A percentile compares a stretch with the other conserved stretches of the same genome.
phyloP scores from a whole-genome alignment of 2,797 vertebrate genomes.

The Darevskia nairensis region DNA sequence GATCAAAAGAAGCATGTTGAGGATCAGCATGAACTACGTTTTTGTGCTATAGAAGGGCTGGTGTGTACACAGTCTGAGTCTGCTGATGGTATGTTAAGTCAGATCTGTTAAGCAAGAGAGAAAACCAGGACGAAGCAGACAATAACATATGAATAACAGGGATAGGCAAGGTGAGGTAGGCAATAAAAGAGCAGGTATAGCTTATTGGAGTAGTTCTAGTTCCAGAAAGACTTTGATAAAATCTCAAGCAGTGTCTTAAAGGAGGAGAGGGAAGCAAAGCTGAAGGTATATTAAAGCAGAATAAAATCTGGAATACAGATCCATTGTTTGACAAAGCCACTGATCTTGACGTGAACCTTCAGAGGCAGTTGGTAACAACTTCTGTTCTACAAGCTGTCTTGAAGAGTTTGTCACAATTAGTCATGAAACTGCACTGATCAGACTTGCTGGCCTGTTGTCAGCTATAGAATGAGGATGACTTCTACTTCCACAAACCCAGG shows the following conservation, averaged over 20 bases:
- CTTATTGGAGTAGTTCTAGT: not conserved
- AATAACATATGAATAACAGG: not conserved
- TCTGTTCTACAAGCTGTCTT: slow-evolving; percentile 15
- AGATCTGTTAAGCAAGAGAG: not conserved
- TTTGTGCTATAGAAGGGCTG: no score
- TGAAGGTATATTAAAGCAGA: not conserved
- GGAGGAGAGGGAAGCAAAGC: not conserved
- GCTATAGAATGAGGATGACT: slow-evolving; percentile 29
- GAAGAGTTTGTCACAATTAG: slow-evolving; percentile 58
- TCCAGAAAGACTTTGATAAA: not conserved
- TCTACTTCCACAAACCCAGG: not conserved
- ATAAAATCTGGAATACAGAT: not conserved
- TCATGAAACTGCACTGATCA: slow-evolving; percentile 61
- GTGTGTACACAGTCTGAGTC: no score
- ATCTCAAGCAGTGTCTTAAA: not conserved
- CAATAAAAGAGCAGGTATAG: not conserved
- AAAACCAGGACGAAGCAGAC: not conserved
- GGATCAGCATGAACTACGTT: no score
- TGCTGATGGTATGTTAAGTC: not conserved
- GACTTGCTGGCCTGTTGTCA: slow-evolving; percentile 49
- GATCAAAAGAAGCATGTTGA: no score
- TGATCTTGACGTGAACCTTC: not conserved
- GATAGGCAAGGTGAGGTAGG: not conserved
- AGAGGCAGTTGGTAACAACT: no score
- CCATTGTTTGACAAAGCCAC: not conserved